Evolutionary conservation across 2,797 vertebrate species (phyloP), one percentile per base, ranked within the genome.

Genomic region (Hemibagrus guttatus): DNA sequence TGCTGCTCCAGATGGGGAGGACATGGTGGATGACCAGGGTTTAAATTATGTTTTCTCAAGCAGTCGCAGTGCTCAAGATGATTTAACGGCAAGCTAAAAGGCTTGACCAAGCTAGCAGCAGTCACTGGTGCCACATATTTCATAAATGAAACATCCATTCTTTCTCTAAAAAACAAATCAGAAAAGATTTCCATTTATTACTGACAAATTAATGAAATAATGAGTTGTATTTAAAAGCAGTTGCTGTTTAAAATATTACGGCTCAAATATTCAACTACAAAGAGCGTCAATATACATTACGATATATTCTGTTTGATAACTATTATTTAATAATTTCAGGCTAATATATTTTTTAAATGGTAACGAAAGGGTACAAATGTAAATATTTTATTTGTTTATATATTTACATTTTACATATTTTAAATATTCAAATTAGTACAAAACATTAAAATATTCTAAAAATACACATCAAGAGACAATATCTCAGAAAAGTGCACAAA

Each of bases 31-130:
- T 4, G 52, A 31, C 39, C 69, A 80, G 35, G 49, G 61, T 75
- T 86, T 86, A 84, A 87, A 81, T 80, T 75, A 59, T 56, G 46
- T 81, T 49, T 6, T 74, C 46, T 84, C 14, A 87, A 75, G 52
- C 71, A 63, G 26, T 80, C 42, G 63, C 16, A 49, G 46, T 31
- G 16, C n/a, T 63, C 19, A 59, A 14, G 28, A 31, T 6, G 59
- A 39, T 69, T 79, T 72, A 42, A 72, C 21, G 16, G 11, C n/a
- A 58, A 71, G 49, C 5, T 83, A 56, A 83, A 54, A 66, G 63
- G 64, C 46, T 68, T 83, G n/a, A 68, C 59, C 59, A 81, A 4
- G 4, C 58, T 46, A 46, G 35, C 58, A 64, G 63, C 26, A n/a
- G 7, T 28, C 26, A 11, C 39, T 19, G 23, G 5, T 64, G 64